Evolutionary conservation across 2,113 vertebrate species (phyloP).

Genomic region (Willisornis vidua): DNA sequence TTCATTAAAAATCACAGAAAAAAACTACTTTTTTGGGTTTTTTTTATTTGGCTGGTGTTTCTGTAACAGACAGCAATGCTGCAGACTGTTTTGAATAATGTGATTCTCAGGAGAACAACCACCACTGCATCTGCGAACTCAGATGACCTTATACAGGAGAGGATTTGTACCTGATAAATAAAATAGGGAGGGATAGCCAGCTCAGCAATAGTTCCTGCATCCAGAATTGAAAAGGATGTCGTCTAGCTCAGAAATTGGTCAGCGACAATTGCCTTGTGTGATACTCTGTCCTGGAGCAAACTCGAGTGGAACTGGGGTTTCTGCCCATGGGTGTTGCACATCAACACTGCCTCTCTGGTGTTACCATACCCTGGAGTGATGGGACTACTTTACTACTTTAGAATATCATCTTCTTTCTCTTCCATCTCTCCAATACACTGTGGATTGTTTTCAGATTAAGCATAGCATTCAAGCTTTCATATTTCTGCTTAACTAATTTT

Average conservation of each 20-base stretch:
- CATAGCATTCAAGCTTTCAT: neutral
- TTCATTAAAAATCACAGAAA: neutral
- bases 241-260: neutral
- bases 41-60: neutral
- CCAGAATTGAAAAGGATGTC: neutral
- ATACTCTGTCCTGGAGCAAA: neutral
- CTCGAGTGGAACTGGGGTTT: neutral
- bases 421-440: neutral
- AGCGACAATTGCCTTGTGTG: neutral
- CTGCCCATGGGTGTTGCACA: fast-evolving
- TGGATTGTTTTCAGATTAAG: neutral
- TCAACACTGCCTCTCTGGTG: neutral
- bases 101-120: neutral
- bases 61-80: neutral
- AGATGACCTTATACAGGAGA: neutral
- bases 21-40: neutral
- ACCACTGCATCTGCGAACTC: neutral
- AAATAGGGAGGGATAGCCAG: neutral
- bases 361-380: neutral
- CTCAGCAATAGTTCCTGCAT: neutral
- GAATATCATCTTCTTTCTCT: neutral
- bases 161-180: neutral
- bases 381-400: neutral
- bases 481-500: neutral
- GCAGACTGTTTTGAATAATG: neutral